Conservation (phyloP, 2,888 invertebrate genomes). For the Eristalinus sepulchralis region DNA sequence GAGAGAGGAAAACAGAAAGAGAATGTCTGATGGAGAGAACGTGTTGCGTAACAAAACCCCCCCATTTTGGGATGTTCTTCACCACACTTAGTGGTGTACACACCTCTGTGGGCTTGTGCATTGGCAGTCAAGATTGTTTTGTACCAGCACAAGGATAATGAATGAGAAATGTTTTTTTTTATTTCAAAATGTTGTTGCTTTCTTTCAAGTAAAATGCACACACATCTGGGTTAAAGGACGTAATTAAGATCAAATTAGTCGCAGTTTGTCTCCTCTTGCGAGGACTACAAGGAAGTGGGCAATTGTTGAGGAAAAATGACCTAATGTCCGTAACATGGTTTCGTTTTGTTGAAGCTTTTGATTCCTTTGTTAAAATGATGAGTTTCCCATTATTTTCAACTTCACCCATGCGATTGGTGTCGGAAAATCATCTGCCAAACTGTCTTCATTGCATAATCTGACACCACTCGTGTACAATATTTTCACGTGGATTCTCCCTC, state of each 20-base stretch:
- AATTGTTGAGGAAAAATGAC: not conserved
- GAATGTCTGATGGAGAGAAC: not conserved
- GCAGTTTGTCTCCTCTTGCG: not conserved
- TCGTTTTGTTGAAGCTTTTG: not conserved
- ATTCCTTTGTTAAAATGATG: too few relatives aligned
- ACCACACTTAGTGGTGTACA: not conserved
- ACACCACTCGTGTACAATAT: too few relatives aligned
- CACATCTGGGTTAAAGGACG: not conserved
- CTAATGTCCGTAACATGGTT: not conserved
- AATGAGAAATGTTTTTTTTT: not conserved
- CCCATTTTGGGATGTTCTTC: conserved; percentile 1
- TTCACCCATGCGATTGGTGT: too few relatives aligned
- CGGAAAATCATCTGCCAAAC: too few relatives aligned
- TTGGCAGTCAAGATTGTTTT: not conserved
- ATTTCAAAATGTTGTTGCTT: conserved; percentile 21
- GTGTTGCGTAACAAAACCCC: conserved; percentile 37
- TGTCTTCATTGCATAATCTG: too few relatives aligned
- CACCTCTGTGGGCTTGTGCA: not conserved
- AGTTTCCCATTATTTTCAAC: too few relatives aligned
- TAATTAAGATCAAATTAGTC: not conserved
- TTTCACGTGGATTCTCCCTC: too few relatives aligned
- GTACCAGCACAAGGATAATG: not conserved
- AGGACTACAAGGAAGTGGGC: not conserved
- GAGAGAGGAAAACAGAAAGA: not conserved
- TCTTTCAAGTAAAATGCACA: not conserved